A percentile compares a stretch with the other conserved stretches of the same genome.
Conservation (phyloP, 2,113 vertebrate species). For the Cavia porcellus region DNA sequence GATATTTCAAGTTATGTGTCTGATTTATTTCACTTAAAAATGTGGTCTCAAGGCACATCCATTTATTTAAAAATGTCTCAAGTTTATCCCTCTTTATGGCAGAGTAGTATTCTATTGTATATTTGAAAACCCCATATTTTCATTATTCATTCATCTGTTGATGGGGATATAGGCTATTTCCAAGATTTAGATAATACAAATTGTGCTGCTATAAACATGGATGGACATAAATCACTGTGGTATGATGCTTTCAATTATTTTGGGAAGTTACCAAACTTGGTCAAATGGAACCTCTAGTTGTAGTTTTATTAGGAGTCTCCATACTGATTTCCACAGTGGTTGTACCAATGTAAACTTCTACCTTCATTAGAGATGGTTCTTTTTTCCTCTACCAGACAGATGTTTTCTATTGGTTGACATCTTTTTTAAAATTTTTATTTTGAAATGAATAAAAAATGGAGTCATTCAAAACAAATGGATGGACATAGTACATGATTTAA, state of each 20-base stretch:
- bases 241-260: not conserved
- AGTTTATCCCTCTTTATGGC: not conserved
- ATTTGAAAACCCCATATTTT: not conserved
- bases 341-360: not conserved
- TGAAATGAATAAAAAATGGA: no score
- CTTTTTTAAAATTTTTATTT: no score
- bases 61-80: not conserved
- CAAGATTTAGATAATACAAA: not conserved
- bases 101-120: not conserved
- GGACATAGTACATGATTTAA: no score
- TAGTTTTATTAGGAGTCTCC: not conserved
- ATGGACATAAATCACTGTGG: not conserved
- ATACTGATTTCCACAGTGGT: not conserved
- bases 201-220: not conserved
- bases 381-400: not conserved
- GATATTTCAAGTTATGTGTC: not conserved
- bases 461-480: no score
- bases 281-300: not conserved
- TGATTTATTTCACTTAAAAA: not conserved
- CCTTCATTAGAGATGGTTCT: not conserved
- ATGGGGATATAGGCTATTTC: not conserved
- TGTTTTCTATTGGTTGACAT: not conserved
- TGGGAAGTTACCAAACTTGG: not conserved
- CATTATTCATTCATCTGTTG: not conserved
- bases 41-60: not conserved